Percentiles rank a stretch among this genome's conserved stretches.
Evolutionary conservation across 1,140 invertebrate genomes (phyloP).

Genomic region (Dendroctonus ponderosae): DNA sequence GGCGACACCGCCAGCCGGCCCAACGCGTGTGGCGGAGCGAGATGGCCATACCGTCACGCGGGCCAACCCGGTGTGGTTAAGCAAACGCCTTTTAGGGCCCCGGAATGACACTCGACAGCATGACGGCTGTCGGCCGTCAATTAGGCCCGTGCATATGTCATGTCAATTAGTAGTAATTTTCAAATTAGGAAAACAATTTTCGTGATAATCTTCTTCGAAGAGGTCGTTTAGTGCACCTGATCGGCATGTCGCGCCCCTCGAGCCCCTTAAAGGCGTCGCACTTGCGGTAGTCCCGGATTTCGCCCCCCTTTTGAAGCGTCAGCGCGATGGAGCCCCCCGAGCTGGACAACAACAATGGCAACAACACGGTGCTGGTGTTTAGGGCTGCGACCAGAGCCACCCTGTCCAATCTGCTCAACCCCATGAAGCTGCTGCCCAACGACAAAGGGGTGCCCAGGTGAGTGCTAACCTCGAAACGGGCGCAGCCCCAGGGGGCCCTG

Average conservation of each 20-base stretch:
- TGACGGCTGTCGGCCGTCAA: too few relatives aligned
- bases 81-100: too few relatives aligned
- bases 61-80: too few relatives aligned
- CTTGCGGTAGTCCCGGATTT: too few relatives aligned
- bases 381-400: slow-evolving; percentile 52
- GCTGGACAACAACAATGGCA: slow-evolving; percentile 16
- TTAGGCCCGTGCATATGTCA: not conserved
- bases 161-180: slow-evolving; percentile 24
- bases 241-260: slow-evolving; percentile 3
- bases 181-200: slow-evolving; percentile 19
- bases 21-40: too few relatives aligned
- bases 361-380: slow-evolving; percentile 47
- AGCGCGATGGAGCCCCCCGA: slow-evolving; percentile 12
- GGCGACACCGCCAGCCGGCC: too few relatives aligned
- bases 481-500: too few relatives aligned
- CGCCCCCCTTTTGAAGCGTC: too few relatives aligned
- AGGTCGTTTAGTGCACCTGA: slow-evolving; percentile 9
- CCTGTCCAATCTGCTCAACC: slow-evolving; percentile 59
- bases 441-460: slow-evolving; percentile 59
- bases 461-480: slow-evolving; percentile 8
- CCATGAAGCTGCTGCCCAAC: slow-evolving; percentile 58
- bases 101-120: too few relatives aligned
- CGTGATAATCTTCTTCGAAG: slow-evolving; percentile 17
- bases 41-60: too few relatives aligned
- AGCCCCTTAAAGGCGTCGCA: too few relatives aligned